Conservation (phyloP, 1,140 invertebrate genomes). For the Sinella curviseta region DNA sequence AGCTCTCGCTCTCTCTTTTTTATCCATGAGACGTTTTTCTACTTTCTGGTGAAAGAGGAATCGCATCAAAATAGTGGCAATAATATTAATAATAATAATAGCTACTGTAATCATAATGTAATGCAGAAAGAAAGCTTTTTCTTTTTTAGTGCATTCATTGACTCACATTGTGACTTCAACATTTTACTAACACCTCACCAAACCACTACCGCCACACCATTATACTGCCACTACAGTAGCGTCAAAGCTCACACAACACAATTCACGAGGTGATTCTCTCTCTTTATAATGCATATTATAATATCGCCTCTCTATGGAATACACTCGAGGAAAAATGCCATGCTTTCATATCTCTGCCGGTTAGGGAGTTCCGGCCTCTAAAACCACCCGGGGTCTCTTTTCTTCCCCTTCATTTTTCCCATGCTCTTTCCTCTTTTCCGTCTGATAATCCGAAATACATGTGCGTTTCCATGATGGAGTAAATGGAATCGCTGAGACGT, state of each 20-base stretch:
- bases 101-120: neutral
- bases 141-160: neutral
- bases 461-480: no score
- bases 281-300: neutral
- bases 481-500: no score
- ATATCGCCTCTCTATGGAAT: neutral
- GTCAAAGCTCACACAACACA: neutral
- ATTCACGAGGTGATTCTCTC: neutral
- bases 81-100: constrained; percentile 19
- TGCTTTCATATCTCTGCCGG: neutral
- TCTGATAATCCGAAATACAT: neutral
- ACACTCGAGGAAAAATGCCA: neutral
- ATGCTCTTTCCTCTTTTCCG: neutral
- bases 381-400: constrained; percentile 11
- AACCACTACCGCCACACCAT: no score
- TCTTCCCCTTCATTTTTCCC: neutral
- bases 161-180: neutral
- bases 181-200: neutral
- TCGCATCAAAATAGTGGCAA: neutral
- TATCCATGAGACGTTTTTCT: no score
- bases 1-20: no score
- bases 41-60: neutral
- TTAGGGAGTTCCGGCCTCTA: neutral
- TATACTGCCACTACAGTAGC: neutral
- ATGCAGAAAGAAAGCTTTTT: neutral